A percentile compares a stretch with the other conserved stretches of the same genome.
These are phyloP conservation scores for Ploceus nigricollis DNA, from an alignment of 2,113 vertebrate genomes.

Conservation along the genomic window DNA sequence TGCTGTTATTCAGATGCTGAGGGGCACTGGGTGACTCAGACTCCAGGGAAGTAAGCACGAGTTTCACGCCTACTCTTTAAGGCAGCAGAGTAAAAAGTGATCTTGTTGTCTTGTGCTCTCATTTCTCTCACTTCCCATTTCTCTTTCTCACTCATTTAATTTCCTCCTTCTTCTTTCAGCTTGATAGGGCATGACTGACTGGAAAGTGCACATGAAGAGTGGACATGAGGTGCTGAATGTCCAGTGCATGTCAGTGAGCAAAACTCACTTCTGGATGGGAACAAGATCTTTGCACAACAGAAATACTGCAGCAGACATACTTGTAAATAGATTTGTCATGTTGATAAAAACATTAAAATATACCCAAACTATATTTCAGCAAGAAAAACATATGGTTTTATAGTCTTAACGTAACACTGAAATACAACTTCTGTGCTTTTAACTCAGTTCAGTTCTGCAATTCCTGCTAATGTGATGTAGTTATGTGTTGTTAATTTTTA, in stretches of 20 bases:
- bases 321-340: not conserved
- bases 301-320: not conserved
- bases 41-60: not conserved
- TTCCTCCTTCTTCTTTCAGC: not conserved
- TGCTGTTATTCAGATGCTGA: not conserved
- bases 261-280: not conserved
- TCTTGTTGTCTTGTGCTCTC: not conserved
- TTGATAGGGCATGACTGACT: not conserved
- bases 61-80: not conserved
- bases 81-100: not conserved
- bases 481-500: constrained; percentile 36
- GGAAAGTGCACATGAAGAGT: not conserved
- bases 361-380: not conserved
- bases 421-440: not conserved
- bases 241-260: not conserved
- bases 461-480: not conserved
- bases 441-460: not conserved
- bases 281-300: not conserved
- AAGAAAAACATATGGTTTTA: not conserved
- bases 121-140: not conserved
- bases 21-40: not conserved
- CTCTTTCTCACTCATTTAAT: not conserved
- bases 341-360: not conserved
- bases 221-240: not conserved
- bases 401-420: not conserved